These are phyloP conservation scores for Tauraco hartlaubi DNA, from an alignment of 2,797 vertebrate genomes.

Conservation along the genomic window DNA sequence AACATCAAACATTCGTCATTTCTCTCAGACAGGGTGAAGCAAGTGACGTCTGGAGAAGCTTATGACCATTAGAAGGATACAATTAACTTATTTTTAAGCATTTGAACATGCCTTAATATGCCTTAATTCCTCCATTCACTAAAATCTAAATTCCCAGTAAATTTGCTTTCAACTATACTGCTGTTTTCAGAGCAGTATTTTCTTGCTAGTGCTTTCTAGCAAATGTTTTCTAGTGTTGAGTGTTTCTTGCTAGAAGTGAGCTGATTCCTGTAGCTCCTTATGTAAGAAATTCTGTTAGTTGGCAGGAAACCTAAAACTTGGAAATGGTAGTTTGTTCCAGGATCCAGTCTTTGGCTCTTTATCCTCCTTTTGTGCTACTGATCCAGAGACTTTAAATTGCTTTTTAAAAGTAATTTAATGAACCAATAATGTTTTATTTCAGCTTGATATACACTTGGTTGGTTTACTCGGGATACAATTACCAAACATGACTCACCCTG, in stretches of 20 bases:
- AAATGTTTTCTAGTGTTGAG: not conserved
- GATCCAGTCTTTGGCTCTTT: not conserved
- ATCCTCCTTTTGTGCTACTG: not conserved
- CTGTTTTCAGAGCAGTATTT: not conserved
- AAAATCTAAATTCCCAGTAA: not conserved
- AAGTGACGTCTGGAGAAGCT: not conserved
- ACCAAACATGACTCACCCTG: conserved; percentile 34
- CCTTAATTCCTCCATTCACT: not conserved
- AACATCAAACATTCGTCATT: not conserved
- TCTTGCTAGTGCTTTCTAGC: not conserved
- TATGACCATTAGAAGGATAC: not conserved
- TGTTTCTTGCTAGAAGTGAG: not conserved
- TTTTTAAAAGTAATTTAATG: conserved; percentile 41
- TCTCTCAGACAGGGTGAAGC: not conserved
- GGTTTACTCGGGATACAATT: not conserved
- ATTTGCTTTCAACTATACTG: not conserved
- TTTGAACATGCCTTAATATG: not conserved
- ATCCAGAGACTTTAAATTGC: conserved; percentile 2
- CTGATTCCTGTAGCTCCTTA: not conserved
- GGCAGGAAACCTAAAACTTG: conserved; percentile 10
- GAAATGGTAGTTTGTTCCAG: not conserved
- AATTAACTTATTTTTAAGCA: not conserved
- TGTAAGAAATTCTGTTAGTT: not conserved
- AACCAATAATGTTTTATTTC: conserved; percentile 33
- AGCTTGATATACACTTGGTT: not conserved